Percentiles rank a stretch among this genome's conserved stretches.
phyloP scores from a whole-genome alignment of 2,888 invertebrate species.

The Cynaeus angustus region DNA sequence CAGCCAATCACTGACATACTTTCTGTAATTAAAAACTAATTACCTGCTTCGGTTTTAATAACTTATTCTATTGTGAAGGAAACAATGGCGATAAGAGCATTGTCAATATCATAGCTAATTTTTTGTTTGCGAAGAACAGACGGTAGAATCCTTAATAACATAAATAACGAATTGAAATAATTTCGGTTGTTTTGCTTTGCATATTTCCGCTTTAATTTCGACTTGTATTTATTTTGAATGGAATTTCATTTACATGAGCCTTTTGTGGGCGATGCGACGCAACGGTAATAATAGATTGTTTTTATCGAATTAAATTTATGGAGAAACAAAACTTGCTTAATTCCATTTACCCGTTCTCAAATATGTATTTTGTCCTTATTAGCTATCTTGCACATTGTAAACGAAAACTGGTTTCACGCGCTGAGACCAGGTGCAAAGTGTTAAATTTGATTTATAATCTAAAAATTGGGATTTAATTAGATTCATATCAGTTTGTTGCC shows the following conservation, averaged over 20 bases:
- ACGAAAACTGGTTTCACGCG: too few species aligned
- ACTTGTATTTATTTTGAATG: slow-evolving; percentile 15
- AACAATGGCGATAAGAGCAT: too few species aligned
- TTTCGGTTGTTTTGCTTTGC: slow-evolving; percentile 1
- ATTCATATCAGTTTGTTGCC: too few species aligned
- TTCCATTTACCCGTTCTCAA: neutral
- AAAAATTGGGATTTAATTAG: too few species aligned
- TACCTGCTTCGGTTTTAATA: too few species aligned
- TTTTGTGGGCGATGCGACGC: neutral
- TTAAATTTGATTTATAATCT: too few species aligned
- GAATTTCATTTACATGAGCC: slow-evolving; percentile 7
- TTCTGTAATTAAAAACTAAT: too few species aligned
- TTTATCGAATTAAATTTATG: neutral
- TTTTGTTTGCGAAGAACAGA: neutral
- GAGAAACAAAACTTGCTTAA: neutral
- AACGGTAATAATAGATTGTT: slow-evolving; percentile 5
- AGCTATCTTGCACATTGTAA: neutral
- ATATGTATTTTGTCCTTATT: neutral
- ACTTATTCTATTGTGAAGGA: too few species aligned
- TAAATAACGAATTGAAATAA: neutral
- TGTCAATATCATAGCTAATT: slow-evolving; percentile 4
- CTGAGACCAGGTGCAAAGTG: too few species aligned
- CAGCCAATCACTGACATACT: too few species aligned
- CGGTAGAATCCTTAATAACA: neutral
- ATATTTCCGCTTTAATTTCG: slow-evolving; percentile 10